Conservation (phyloP, 2,888 invertebrate species). For the Lampropteryx suffumata region DNA sequence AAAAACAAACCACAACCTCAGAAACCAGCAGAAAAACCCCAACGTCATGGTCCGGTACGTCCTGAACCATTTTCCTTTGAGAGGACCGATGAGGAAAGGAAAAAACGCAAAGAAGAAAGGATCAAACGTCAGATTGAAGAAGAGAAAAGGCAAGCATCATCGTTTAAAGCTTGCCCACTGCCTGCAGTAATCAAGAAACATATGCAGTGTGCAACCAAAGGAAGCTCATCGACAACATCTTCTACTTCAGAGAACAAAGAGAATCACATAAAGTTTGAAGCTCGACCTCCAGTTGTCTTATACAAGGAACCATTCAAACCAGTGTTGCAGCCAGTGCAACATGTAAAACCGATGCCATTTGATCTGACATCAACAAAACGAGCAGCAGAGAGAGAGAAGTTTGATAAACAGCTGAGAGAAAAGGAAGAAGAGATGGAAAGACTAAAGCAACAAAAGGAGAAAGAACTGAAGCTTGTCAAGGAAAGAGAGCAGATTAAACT, state of each 20-base stretch:
- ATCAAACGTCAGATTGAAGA: slow-evolving; percentile 83
- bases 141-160: slow-evolving; percentile 82
- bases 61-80: slow-evolving; percentile 88
- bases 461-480: slow-evolving; percentile 64
- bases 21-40: slow-evolving; percentile 45
- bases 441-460: slow-evolving; percentile 59
- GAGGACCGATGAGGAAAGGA: slow-evolving; percentile 81
- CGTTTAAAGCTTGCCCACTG: slow-evolving; percentile 88
- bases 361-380: slow-evolving; percentile 85
- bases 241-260: slow-evolving; percentile 67
- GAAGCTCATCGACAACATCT: slow-evolving; percentile 55
- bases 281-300: slow-evolving; percentile 84
- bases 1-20: slow-evolving; percentile 37
- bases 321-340: slow-evolving; percentile 67
- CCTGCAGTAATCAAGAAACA: slow-evolving; percentile 78
- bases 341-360: slow-evolving; percentile 77
- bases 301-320: slow-evolving; percentile 86
- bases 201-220: slow-evolving; percentile 57
- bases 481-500: slow-evolving; percentile 76
- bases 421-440: slow-evolving; percentile 79
- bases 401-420: slow-evolving; percentile 80
- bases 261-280: slow-evolving; percentile 81
- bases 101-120: slow-evolving; percentile 83
- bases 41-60: slow-evolving; percentile 54
- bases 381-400: slow-evolving; percentile 83